phyloP scores from a whole-genome alignment of 2,888 invertebrate species.

The Drosophila pegasa region DNA sequence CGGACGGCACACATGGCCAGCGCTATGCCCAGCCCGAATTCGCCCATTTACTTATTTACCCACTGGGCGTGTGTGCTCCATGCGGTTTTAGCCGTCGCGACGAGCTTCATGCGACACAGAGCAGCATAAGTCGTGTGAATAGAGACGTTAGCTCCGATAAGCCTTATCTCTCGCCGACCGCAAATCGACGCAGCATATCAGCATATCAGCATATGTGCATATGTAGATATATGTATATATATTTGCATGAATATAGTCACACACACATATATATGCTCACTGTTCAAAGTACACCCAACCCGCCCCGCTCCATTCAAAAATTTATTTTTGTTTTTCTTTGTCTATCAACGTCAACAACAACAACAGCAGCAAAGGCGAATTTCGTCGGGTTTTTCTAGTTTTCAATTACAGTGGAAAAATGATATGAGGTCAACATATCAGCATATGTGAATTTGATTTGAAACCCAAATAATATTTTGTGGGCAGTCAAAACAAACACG shows the following conservation, averaged over 20 bases:
- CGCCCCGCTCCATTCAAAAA: slow-evolving; percentile 9
- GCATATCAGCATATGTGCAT: slow-evolving; percentile 5
- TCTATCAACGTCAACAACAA: slow-evolving; percentile 20
- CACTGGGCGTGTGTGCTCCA: slow-evolving; percentile 36
- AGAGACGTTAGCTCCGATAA: slow-evolving; percentile 47
- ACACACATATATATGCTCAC: slow-evolving; percentile 6
- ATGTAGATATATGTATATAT: background rate
- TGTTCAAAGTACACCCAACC: slow-evolving; percentile 15
- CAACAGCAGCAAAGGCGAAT: slow-evolving; percentile 1
- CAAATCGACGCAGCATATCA: slow-evolving; percentile 26
- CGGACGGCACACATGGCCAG: slow-evolving; percentile 22
- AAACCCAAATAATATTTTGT: slow-evolving; percentile 35
- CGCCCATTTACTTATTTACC: slow-evolving; percentile 19
- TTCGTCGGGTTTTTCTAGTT: slow-evolving; percentile 9
- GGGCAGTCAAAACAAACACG: no score
- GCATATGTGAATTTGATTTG: slow-evolving; percentile 1
- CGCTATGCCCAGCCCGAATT: slow-evolving; percentile 51
- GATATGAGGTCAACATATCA: slow-evolving; percentile 12
- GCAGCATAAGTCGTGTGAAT: slow-evolving; percentile 51
- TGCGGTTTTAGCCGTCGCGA: slow-evolving; percentile 27
- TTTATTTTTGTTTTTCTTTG: slow-evolving; percentile 9
- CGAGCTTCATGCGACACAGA: background rate
- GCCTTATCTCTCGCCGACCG: slow-evolving; percentile 42
- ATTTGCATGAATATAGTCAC: slow-evolving; percentile 10
- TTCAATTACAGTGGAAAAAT: slow-evolving; percentile 23